Conservation (phyloP, 2,797 vertebrate genomes). For the Chaetophractus vellerosus region DNA sequence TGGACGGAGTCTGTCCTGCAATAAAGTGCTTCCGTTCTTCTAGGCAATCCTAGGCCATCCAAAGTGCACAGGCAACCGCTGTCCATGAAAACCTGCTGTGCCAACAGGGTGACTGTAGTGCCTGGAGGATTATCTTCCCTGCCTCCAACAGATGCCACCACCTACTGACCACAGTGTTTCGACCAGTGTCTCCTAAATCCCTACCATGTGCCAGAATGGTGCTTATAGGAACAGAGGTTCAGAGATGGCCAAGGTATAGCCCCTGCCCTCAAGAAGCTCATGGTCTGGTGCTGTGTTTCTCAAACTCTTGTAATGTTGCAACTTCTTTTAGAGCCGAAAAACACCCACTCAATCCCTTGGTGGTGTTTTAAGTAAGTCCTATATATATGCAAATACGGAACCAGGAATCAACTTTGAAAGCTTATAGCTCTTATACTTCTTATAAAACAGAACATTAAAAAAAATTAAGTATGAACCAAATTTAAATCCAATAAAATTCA, state of each 20-base stretch:
- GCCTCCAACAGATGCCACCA: too few species aligned
- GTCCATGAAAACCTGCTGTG: background rate
- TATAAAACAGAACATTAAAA: background rate
- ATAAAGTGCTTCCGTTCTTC: background rate
- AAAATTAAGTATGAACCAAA: too few species aligned
- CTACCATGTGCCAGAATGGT: background rate
- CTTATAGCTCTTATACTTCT: background rate
- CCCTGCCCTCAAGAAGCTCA: background rate
- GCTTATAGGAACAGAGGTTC: too few species aligned
- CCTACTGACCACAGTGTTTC: accelerated
- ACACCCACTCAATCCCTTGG: too few species aligned
- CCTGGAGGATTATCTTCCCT: background rate
- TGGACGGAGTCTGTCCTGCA: background rate
- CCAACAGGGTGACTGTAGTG: background rate
- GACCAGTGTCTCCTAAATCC: background rate
- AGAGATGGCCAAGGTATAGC: background rate
- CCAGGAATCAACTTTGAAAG: background rate
- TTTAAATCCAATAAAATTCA: background rate
- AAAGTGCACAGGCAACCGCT: background rate
- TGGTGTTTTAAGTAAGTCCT: background rate
- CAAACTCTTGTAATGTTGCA: background rate
- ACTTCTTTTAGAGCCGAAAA: background rate
- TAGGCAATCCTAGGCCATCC: too few species aligned
- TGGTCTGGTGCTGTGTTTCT: background rate
- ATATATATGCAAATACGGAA: background rate